These are phyloP conservation scores for Brachionichthys hirsutus DNA, from an alignment of 2,113 vertebrate species.

Conservation along the genomic window DNA sequence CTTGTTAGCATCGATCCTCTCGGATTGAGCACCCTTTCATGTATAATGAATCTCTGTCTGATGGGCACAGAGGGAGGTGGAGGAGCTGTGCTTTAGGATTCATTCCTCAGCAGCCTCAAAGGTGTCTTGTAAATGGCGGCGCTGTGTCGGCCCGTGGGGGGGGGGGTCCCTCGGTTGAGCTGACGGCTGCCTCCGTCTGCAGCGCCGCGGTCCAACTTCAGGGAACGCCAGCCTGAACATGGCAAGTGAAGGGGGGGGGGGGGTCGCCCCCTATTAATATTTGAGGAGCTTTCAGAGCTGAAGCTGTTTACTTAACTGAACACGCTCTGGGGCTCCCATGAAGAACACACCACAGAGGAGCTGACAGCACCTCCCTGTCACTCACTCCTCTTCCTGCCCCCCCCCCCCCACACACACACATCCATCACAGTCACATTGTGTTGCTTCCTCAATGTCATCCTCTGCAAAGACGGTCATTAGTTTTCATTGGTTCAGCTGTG, in stretches of 20 bases:
- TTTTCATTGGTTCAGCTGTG: conserved; percentile 51
- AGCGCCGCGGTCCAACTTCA: conserved; percentile 41
- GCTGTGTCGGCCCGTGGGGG: conserved; percentile 3
- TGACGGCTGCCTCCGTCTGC: conserved; percentile 29
- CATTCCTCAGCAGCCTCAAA: conserved; percentile 52
- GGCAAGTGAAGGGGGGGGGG: conserved; percentile 22
- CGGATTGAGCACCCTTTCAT: conserved; percentile 71
- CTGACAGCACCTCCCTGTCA: conserved; percentile 65
- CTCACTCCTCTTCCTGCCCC: conserved; percentile 45
- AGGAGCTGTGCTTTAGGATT: conserved; percentile 29
- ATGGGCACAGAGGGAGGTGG: conserved; percentile 44
- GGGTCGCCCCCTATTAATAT: conserved; percentile 72
- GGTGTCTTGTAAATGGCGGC: conserved; percentile 35
- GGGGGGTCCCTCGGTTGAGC: not conserved
- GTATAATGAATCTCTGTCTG: conserved; percentile 72
- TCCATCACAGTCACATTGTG: conserved; percentile 50
- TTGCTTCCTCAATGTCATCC: conserved; percentile 57
- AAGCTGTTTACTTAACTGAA: conserved; percentile 78
- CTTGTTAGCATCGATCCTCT: conserved; percentile 77
- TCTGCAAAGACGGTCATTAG: conserved; percentile 47
- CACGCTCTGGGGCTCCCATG: conserved; percentile 60
- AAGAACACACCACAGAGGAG: conserved; percentile 49
- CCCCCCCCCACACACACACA: conserved; percentile 20
- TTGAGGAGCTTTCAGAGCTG: conserved; percentile 67
- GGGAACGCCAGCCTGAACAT: conserved; percentile 47